Base-by-base conservation (phyloP, 1,140 invertebrate genomes). In the Bombus difficillimus region DNA sequence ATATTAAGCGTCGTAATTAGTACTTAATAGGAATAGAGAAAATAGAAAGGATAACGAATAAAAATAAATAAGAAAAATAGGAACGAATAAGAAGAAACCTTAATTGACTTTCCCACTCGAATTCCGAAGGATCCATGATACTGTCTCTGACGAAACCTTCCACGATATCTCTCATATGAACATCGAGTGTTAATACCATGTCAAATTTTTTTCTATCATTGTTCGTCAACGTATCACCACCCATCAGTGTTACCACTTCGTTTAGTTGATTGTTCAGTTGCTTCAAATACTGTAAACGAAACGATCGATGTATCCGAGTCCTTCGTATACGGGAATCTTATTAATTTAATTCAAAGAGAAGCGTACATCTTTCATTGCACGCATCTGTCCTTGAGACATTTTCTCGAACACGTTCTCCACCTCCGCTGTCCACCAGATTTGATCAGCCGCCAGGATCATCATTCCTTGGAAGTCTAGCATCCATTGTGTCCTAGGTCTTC, bases 381-480 rank as follows among this genome's bases (percentile, higher is more conserved):
- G 95, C 93, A 98, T 98, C 66, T 97, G 96, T 12, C 98, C 98
- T 89, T 96, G 96, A 28, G 96, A 95, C 41, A 98, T 97, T 92
- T 97, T 97, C 1, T 95, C 93, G 92, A 99, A 99, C 0, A 98
- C 97, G 92, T 99, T 97, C 93, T 99, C 98, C 3, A 98, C 98
- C 95, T 99, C 98, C 37, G 97, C 98, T 0, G 98, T 99, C 98
- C 98, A 99, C 98, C 98, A 99, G 18, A 99, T 97, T 91, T 98
- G 97, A 95, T 98, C 98, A 0, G 97, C 97, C 0, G 97, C 97
- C 3, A 99, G 94, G 89, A 97, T 97, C 43, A 98, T 96, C 98
- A 98, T 98, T 68, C 98, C 98, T 93, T 98, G 97, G 95, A 97
- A 98, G 87, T 98, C 97, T 90, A 98, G 92, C 96, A 99, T 98